Base-by-base conservation (phyloP, 2,113 vertebrate species). In the Leucoraja erinaceus region DNA sequence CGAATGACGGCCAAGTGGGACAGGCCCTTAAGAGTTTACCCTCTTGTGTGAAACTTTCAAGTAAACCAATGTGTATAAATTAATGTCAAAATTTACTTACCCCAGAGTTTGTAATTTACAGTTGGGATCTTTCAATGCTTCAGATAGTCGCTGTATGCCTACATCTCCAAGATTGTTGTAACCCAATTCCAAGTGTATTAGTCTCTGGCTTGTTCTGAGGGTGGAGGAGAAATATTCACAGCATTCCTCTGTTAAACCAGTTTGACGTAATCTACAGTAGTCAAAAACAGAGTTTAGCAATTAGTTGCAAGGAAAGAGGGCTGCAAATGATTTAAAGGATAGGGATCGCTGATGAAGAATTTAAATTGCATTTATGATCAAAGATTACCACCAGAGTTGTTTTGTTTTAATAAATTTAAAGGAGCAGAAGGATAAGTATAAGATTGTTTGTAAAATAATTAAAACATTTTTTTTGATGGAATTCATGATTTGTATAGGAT, bases 31-130 rank as follows among this genome's bases (percentile, higher is more conserved):
- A 68, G 11, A 10, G 66, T 63, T 86, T 38, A 70, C 31, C n/a
- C n/a, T 68, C 6, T 38, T 33, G 38, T 91, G 33, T 54, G 38
- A 72, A 72, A 12, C 33, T 70, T 91, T 91, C 61, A 14, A 14
- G 11, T 61, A 28, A 61, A 59, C 28, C 66, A 91, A 9, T n/a
- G 38, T 72, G 7, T 1, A 31, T 10, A 63, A 88, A 22, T 3
- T 10, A 83, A 83, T 2, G 8, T 38, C 61, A 66, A 25, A 47
- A 72, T 91, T 66, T 47, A 91, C 33, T 70, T 91, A 91, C 90
- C 90, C 90, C 18, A 91, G 90, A 47, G 33, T 91, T 91, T 28
- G 66, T 25, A 91, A 54, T 91, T 91, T 91, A 72, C 90, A 91
- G 20, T 91, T 91, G 66, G 66, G 90, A 72, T 91, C 63, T 91